Evolutionary conservation across 2,113 vertebrate species (phyloP), one percentile per base, ranked within the genome.

Genomic region (Nycticryphes semicollaris): DNA sequence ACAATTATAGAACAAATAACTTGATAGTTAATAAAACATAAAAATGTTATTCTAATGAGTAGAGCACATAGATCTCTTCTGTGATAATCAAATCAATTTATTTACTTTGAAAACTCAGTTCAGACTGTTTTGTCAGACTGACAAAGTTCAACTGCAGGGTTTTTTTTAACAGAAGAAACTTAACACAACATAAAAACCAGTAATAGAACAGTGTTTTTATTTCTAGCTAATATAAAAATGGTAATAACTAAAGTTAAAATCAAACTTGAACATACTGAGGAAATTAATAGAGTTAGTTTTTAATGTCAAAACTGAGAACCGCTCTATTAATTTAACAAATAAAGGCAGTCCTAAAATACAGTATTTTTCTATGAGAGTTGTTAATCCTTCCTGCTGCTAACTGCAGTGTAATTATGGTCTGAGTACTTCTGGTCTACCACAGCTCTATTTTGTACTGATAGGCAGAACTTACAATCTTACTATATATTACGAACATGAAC

Each of bases 361-460:
- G 47, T 74, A 33, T 60, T 92, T 93, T 94, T 39, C 89, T 72
- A 8, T 1, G 14, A n/a, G 37, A 92, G 57, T 3, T 92, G 63
- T 93, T 89, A 93, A 94, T 90, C 56, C 47, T 87, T 83, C 84
- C 91, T 89, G 90, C 93, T 93, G 87, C 30, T 91, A 95, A 70
- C 73, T 60, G 89, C 89, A 89, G 60, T 31, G 45, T 31, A 93
- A 91, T 95, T 84, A 95, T 7, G 10, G 51, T 64, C 89, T 84
- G 73, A 95, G 87, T 63, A 75, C 33, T 87, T 68, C 47, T 84
- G 69, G 43, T 91, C 56, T 91, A 68, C 80, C 28, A 91, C 73
- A 89, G 74, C 35, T 92, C 91, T 78, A 14, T 87, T 92, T 89
- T 64, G 47, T 51, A 91, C 64, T 75, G 28, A 80, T 19, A 89